Conservation (phyloP, 1,140 invertebrate species). For the Drosophila lacteicornis region DNA sequence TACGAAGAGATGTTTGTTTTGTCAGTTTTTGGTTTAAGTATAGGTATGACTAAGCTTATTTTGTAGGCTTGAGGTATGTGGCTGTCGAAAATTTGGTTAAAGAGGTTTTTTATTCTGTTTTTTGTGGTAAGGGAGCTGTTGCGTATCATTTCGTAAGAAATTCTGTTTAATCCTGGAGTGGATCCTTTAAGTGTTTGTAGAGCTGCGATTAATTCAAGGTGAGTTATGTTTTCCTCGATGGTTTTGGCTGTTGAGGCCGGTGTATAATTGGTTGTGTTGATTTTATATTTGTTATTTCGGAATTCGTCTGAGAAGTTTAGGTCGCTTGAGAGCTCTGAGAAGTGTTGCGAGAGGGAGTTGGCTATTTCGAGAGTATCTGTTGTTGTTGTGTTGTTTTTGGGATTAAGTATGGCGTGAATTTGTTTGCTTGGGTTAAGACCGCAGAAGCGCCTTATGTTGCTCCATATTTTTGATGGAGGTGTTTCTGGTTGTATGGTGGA, state of each 20-base stretch:
- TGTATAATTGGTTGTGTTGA: background rate
- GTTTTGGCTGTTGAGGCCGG: constrained; percentile 2
- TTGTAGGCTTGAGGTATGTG: no score
- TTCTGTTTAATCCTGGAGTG: no score
- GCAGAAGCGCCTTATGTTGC: constrained; percentile 7
- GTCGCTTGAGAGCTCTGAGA: constrained; percentile 7
- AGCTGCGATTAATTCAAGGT: constrained; percentile 1
- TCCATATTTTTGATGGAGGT: background rate
- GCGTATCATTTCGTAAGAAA: no score
- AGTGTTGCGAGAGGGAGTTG: constrained; percentile 5
- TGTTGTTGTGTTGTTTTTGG: constrained; percentile 8
- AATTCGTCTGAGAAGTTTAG: no score
- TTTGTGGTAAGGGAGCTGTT: no score
- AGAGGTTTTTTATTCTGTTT: no score
- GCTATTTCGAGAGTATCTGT: constrained; percentile 16
- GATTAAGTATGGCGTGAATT: background rate
- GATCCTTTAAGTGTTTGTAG: background rate
- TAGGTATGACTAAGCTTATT: no score
- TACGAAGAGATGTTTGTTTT: no score
- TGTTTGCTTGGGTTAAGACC: constrained; percentile 7
- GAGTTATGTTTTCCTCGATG: constrained; percentile 4
- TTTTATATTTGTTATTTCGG: background rate
- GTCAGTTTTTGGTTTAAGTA: no score
- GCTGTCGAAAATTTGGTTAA: no score
- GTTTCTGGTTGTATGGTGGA: constrained; percentile 2